Evolutionary conservation across 2,113 vertebrate genomes (phyloP).

Genomic region (Vombatus ursinus): DNA sequence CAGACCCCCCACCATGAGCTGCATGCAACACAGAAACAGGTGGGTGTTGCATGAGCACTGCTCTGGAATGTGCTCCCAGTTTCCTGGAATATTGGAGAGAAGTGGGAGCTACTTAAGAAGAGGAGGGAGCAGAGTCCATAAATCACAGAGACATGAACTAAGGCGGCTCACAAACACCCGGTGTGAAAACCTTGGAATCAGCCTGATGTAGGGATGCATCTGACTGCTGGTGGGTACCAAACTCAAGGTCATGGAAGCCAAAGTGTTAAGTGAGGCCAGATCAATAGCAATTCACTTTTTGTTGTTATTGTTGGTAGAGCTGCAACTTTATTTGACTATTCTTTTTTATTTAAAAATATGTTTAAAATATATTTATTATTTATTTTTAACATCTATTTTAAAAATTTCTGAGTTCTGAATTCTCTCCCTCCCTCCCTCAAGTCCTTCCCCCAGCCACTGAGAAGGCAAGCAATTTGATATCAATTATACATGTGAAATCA

Average conservation of each 20-base stretch:
- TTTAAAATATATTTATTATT: neutral
- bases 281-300: neutral
- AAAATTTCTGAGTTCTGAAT: neutral
- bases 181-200: neutral
- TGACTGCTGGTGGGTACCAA: too few species aligned
- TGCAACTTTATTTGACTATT: neutral
- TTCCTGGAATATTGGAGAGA: neutral
- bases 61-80: neutral
- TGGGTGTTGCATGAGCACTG: neutral
- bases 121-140: neutral
- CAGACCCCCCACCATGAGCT: neutral
- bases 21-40: neutral
- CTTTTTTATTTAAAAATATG: neutral
- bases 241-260: neutral
- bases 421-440: neutral
- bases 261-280: neutral
- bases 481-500: neutral
- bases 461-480: neutral
- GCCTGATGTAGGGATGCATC: too few species aligned
- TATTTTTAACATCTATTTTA: neutral
- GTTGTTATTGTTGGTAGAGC: neutral
- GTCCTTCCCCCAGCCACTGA: neutral
- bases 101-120: neutral
- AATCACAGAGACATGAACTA: neutral
- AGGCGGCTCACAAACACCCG: neutral